These are phyloP conservation scores for Troides oblongomaculatus DNA, from an alignment of 2,888 invertebrate genomes.

Conservation along the genomic window DNA sequence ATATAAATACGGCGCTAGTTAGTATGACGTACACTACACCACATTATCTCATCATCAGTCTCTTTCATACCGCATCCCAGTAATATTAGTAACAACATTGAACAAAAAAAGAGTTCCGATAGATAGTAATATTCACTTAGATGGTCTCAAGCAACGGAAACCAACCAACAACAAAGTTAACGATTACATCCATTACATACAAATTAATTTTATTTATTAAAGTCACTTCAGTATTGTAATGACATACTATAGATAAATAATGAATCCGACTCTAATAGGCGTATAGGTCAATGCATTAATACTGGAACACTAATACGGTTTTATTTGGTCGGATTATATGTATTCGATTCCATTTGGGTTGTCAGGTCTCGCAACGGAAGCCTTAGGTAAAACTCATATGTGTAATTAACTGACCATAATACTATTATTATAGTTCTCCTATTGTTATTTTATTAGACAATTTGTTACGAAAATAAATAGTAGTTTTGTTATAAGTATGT, in stretches of 20 bases:
- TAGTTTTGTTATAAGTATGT: background rate
- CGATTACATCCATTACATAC: too few relatives aligned
- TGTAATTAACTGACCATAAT: conserved; percentile 21
- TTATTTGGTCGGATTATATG: conserved; percentile 24
- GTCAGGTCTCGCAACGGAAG: conserved; percentile 7
- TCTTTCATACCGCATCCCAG: too few relatives aligned
- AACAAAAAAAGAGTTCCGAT: too few relatives aligned
- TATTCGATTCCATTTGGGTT: conserved; percentile 18
- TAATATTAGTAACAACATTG: too few relatives aligned
- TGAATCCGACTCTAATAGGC: background rate
- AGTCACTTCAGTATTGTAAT: background rate
- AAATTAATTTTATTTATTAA: too few relatives aligned
- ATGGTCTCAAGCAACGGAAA: too few relatives aligned
- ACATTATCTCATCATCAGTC: too few relatives aligned
- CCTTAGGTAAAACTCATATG: conserved; percentile 19
- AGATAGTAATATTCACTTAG: too few relatives aligned
- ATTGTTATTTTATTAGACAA: conserved; percentile 3
- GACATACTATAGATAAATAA: background rate
- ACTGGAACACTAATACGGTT: conserved; percentile 20
- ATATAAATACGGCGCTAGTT: too few relatives aligned
- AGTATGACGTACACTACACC: too few relatives aligned
- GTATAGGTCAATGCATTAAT: conserved; percentile 13
- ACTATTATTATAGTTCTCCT: conserved; percentile 18
- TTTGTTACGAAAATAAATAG: background rate
- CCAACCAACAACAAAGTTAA: too few relatives aligned